phyloP scores from a whole-genome alignment of 2,113 vertebrate genomes.

The Euleptes europaea region DNA sequence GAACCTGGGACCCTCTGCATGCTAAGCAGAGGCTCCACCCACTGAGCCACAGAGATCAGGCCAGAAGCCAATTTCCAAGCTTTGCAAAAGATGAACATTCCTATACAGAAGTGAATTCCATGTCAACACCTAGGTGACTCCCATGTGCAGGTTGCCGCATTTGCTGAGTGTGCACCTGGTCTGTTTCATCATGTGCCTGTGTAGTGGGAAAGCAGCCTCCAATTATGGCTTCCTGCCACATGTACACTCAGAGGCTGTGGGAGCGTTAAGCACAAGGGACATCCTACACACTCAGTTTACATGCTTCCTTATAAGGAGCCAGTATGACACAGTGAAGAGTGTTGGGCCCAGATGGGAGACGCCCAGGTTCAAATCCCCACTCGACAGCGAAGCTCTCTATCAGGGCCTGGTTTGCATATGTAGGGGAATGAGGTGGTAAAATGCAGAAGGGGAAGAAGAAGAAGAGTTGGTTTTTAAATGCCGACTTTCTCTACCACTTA shows the following conservation, averaged over 20 bases:
- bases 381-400: background rate
- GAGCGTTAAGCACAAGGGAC: too few relatives aligned
- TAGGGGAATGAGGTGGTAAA: too few relatives aligned
- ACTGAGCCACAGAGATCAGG: background rate
- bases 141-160: background rate
- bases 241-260: background rate
- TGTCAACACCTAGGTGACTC: background rate
- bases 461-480: too few relatives aligned
- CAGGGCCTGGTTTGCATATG: too few relatives aligned
- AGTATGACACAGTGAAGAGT: too few relatives aligned
- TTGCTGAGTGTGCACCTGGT: background rate
- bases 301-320: background rate
- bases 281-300: background rate
- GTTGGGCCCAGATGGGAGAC: background rate
- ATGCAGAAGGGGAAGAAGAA: too few relatives aligned
- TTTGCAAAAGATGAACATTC: background rate
- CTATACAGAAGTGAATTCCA: background rate
- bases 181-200: background rate
- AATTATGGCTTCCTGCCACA: background rate
- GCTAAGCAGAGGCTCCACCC: too few relatives aligned
- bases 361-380: background rate
- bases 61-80: background rate
- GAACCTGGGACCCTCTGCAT: too few relatives aligned
- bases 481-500: too few relatives aligned
- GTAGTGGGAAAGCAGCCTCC: background rate